Evolutionary conservation across 2,888 invertebrate species (phyloP), one percentile per base, ranked within the genome.

Genomic region (Drosophila conformis): DNA sequence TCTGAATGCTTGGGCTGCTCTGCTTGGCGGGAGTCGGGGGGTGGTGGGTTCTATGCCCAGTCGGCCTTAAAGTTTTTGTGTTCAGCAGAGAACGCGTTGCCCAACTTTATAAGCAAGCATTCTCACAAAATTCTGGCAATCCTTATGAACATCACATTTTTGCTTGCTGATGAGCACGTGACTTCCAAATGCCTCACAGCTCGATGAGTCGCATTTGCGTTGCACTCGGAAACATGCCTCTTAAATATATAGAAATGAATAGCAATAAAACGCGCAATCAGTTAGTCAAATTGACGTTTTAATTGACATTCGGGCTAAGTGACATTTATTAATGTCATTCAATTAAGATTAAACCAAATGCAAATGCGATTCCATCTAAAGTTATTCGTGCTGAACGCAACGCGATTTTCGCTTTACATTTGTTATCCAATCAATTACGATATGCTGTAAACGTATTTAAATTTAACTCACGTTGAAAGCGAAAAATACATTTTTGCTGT

Each of bases 31-130:
- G 15, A 7, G 11, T 13, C 18, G n/a, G n/a, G 13, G 7, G 11
- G n/a, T 1, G 25, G 31, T 31, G 29, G 29, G 8, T 4, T 46
- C 13, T 11, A 13, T 46, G 25, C 21, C 38, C 31, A 46, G 27
- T 27, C 48, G 74, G 49, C 33, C 68, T 64, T 74, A 61, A 74
- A 78, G 79, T 79, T 78, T 58, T 53, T 31, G 40, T 61, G 73
- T 46, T 60, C 58, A 73, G 4, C 54, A 60, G 59, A 53, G 78
- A 78, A 74, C 49, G 42, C 53, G 63, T 53, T 67, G 25, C 15
- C 15, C 48, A 67, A 78, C 66, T 70, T 70, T 70, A 27, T 33
- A 42, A 31, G 33, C 29, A 61, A 64, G 67, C 51, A 49, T 64
- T 69, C 64, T 38, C 15, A 42, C 49, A 59, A 69, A 75, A 74